Evolutionary conservation across 2,888 invertebrate genomes (phyloP), one percentile per base, ranked within the genome.

Genomic region (Eurytoma adleriae): DNA sequence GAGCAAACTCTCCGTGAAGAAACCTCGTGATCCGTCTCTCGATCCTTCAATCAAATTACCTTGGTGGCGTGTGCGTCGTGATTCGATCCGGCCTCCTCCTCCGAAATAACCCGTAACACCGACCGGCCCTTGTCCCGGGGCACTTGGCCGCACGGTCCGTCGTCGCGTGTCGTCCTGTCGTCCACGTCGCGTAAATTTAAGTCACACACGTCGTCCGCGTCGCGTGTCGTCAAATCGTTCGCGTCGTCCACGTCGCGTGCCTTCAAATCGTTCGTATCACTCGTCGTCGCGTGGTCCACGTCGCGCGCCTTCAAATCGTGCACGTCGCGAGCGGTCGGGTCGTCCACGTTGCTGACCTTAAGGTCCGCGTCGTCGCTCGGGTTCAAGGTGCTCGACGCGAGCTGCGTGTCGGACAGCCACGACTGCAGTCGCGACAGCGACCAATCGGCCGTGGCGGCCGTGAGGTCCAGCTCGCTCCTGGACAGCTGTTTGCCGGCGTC

Each of bases 391-490:
- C 78, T 80, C 18, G 83, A 81, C 0, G 82, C 79, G 40, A 85
- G 79, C 20, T 84, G 82, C 16, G 86, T 81, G 78, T 86, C 85
- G 40, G 86, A 86, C 24, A 84, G 74, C 82, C 85, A 85, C 54
- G 79, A 79, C 50, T 82, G 84, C n/a, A 84, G 82, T 30, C 74
- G 83, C 12, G 83, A 81, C 27, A 83, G 64, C 24, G 83, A 84
- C 5, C 83, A 68, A 68, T 86, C 83, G 18, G 52, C 80, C 61
- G 74, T 57, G 4, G 74, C 66, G 66, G 66, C 74, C 16, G 85
- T 80, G n/a, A 85, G 48, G 40, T 85, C 84, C 16, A 82, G 70
- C 30, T 84, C 83, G 62, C 85, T 85, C 82, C 85, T 84, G 5
- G 85, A 84, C 2, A 84, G n/a, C 1, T 56, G 24, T 30, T 80